phyloP scores from a whole-genome alignment of 1,140 invertebrate species.

The Atopsyche davidsoni region DNA sequence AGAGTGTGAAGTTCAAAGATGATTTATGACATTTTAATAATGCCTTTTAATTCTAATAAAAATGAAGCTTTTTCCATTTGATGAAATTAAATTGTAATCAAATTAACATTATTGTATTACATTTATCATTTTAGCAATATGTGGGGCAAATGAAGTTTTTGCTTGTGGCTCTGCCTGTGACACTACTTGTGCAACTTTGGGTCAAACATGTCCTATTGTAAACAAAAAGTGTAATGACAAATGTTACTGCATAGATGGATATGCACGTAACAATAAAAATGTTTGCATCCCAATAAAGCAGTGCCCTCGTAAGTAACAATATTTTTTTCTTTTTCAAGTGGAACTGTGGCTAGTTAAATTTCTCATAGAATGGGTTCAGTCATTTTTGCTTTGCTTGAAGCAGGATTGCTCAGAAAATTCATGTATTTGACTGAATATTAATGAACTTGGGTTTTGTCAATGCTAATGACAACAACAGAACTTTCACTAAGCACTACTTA shows the following conservation, averaged over 20 bases:
- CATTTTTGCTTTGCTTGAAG: too few species aligned
- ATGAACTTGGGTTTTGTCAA: background rate
- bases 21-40: background rate
- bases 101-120: too few species aligned
- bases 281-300: slow-evolving; percentile 39
- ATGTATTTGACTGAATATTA: background rate
- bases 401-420: too few species aligned
- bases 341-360: too few species aligned
- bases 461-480: too few species aligned
- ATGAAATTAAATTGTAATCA: too few species aligned
- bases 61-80: background rate
- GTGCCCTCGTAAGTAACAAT: slow-evolving; percentile 29
- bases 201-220: slow-evolving; percentile 41
- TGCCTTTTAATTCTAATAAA: background rate
- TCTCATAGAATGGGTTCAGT: too few species aligned
- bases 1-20: slow-evolving; percentile 27
- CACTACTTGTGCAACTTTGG: slow-evolving; percentile 39
- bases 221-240: slow-evolving; percentile 46
- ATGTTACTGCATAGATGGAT: slow-evolving; percentile 48
- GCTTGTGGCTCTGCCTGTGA: slow-evolving; percentile 40
- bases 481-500: too few species aligned
- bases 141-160: slow-evolving; percentile 36
- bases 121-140: slow-evolving; percentile 1
- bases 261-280: slow-evolving; percentile 37
- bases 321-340: too few species aligned